Percentiles rank a stretch among this genome's conserved stretches.
These are phyloP conservation scores for Alcis repandata DNA, from an alignment of 2,888 invertebrate genomes.

Conservation along the genomic window DNA sequence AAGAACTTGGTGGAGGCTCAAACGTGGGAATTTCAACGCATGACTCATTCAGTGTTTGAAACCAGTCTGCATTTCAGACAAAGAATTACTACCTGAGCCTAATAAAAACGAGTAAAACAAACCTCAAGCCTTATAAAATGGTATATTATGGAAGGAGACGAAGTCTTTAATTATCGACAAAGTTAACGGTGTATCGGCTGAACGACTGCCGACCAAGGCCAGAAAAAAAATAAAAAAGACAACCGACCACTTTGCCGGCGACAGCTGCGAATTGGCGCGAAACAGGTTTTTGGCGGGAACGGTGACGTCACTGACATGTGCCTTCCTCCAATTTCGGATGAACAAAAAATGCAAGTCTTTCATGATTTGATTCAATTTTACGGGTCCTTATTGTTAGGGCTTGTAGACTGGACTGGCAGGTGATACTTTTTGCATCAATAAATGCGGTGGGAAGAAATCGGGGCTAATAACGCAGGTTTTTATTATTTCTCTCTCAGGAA, in stretches of 20 bases:
- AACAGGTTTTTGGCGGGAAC: constrained; percentile 79
- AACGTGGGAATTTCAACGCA: constrained; percentile 43
- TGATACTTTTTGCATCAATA: no score
- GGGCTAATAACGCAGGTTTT: no score
- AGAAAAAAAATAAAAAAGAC: constrained; percentile 68
- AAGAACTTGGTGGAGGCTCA: constrained; percentile 39
- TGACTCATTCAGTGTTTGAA: constrained; percentile 42
- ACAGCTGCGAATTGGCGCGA: constrained; percentile 85
- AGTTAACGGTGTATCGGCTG: constrained; percentile 79
- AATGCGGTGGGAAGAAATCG: no score
- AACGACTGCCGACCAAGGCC: constrained; percentile 62
- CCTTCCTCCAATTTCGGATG: constrained; percentile 68
- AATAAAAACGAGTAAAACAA: constrained; percentile 34
- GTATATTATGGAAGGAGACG: constrained; percentile 39
- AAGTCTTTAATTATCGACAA: constrained; percentile 59
- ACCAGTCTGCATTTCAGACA: constrained; percentile 33
- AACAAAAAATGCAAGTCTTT: constrained; percentile 67
- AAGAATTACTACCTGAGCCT: constrained; percentile 33
- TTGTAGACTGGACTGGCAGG: constrained; percentile 50
- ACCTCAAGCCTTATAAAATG: constrained; percentile 25
- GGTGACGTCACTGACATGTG: constrained; percentile 82
- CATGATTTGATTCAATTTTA: constrained; percentile 73
- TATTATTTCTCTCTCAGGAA: no score
- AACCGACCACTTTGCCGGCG: constrained; percentile 71
- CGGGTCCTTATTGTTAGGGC: constrained; percentile 57